Conservation (phyloP, 30 jellyfish, hydroid and myxozoan genomes). For the Cassiopea xamachana region DNA sequence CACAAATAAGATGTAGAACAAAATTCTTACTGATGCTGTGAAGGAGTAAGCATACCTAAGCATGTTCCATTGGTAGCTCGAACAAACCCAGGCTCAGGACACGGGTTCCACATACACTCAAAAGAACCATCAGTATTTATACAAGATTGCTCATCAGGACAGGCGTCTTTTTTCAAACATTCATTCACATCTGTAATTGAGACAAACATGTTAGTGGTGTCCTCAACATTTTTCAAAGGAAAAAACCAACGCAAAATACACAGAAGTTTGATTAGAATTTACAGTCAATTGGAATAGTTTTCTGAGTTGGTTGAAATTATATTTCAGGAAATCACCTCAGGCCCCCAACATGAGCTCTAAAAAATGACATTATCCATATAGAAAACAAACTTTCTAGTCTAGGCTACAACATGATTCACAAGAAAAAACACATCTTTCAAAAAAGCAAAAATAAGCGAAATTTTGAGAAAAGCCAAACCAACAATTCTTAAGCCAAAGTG, state of each 20-base stretch:
- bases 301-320: too few species aligned
- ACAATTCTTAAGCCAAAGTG: too few species aligned
- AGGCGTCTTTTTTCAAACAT: conserved; percentile 45
- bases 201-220: too few species aligned
- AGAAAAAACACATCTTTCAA: neutral
- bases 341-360: too few species aligned
- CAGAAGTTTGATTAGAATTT: too few species aligned
- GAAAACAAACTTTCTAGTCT: too few species aligned
- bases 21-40: neutral
- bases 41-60: conserved; percentile 22
- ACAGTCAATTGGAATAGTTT: too few species aligned
- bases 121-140: conserved; percentile 68
- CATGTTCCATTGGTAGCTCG: conserved; percentile 69
- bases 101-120: conserved; percentile 53
- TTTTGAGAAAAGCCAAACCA: neutral
- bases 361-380: too few species aligned
- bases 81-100: conserved; percentile 47
- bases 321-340: too few species aligned
- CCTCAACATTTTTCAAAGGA: too few species aligned
- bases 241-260: too few species aligned
- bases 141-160: conserved; percentile 54
- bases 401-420: neutral
- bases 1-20: too few species aligned
- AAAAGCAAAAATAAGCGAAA: neutral
- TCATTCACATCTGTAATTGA: conserved; percentile 59